These are phyloP conservation scores for Diachasma alloeum DNA, from an alignment of 1,140 invertebrate genomes.

Conservation along the genomic window DNA sequence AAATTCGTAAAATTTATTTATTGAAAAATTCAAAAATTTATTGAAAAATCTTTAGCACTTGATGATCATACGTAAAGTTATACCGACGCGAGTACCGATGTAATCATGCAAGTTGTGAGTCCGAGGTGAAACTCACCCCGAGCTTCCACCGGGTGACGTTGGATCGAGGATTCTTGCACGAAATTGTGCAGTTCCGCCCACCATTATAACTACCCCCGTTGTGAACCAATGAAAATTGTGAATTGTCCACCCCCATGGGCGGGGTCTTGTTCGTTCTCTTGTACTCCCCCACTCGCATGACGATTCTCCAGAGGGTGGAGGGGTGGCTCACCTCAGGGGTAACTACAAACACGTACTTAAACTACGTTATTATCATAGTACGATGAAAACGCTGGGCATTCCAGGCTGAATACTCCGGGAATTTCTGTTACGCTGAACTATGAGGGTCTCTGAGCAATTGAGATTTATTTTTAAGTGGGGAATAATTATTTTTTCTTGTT, in stretches of 20 bases:
- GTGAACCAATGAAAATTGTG: constrained; percentile 5
- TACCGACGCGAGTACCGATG: neutral
- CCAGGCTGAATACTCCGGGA: constrained; percentile 7
- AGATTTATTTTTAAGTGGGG: neutral
- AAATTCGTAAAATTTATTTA: too few species aligned
- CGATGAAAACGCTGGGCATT: constrained; percentile 22
- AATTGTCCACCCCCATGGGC: constrained; percentile 15
- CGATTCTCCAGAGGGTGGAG: constrained; percentile 49
- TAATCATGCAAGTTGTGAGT: constrained; percentile 5
- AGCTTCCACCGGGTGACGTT: neutral
- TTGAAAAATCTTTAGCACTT: neutral
- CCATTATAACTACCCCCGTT: constrained; percentile 18
- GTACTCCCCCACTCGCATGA: constrained; percentile 35
- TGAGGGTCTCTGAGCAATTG: constrained; percentile 6
- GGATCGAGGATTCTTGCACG: neutral
- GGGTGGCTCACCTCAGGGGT: constrained; percentile 61
- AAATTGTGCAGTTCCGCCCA: constrained; percentile 15
- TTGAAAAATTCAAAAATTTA: too few species aligned
- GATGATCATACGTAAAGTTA: neutral
- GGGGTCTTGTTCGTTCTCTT: constrained; percentile 17
- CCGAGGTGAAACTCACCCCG: constrained; percentile 9
- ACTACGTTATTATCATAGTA: constrained; percentile 59
- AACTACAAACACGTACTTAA: constrained; percentile 66
- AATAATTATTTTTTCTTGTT: neutral
- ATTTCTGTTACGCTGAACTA: constrained; percentile 18